Conservation (phyloP, 2,797 vertebrate species). For the Valencia hispanica region DNA sequence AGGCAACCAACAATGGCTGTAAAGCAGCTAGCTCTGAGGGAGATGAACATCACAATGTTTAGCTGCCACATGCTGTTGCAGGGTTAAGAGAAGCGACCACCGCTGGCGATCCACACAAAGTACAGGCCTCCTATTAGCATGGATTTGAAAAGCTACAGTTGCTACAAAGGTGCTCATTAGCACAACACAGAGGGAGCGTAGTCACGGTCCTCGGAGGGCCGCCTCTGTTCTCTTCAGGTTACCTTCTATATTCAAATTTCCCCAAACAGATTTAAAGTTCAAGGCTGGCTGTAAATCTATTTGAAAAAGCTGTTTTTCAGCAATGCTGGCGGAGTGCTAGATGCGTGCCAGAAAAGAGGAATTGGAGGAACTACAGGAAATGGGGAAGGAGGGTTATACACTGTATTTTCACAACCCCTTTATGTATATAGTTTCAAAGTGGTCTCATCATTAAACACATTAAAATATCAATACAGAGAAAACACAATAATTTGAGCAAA, state of each 20-base stretch:
- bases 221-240: constrained; percentile 70
- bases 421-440: constrained; percentile 55
- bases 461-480: constrained; percentile 67
- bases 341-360: too few relatives aligned
- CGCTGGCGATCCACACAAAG: constrained; percentile 67
- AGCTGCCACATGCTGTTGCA: constrained; percentile 62
- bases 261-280: constrained; percentile 76
- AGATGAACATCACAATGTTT: constrained; percentile 65
- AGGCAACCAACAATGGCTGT: constrained; percentile 31
- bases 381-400: constrained; percentile 22
- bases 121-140: constrained; percentile 79
- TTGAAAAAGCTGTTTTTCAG: constrained; percentile 68
- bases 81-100: constrained; percentile 66
- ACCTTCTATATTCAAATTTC: constrained; percentile 79
- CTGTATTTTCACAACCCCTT: constrained; percentile 56
- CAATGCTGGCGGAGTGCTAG: constrained; percentile 29
- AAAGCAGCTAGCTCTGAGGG: constrained; percentile 33
- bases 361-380: constrained; percentile 30
- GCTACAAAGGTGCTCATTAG: constrained; percentile 82
- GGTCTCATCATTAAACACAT: constrained; percentile 61
- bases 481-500: constrained; percentile 35
- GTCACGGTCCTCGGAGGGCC: constrained; percentile 67
- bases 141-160: constrained; percentile 76
- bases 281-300: constrained; percentile 65
- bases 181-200: constrained; percentile 80